Evolutionary conservation across 1,140 invertebrate genomes (phyloP).

Genomic region (Matsumurasca onukii): DNA sequence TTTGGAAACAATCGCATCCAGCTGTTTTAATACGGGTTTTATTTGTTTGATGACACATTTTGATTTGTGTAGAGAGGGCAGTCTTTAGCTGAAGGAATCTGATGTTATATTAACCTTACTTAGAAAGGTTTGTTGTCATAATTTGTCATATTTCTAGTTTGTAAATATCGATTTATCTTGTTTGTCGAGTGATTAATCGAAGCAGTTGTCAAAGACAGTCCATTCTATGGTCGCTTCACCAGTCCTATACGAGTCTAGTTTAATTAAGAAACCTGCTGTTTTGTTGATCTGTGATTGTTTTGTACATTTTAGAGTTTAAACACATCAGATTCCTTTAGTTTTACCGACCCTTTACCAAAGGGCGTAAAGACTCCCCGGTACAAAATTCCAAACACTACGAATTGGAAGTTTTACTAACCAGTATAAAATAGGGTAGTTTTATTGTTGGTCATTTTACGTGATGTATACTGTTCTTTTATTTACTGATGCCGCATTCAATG

Average conservation of each 20-base stretch:
- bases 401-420: constrained; percentile 8
- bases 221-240: constrained; percentile 16
- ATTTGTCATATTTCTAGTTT: constrained; percentile 5
- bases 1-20: constrained; percentile 65
- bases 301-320: constrained; percentile 1
- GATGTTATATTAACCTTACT: neutral
- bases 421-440: constrained; percentile 1
- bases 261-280: neutral
- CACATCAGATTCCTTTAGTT: constrained; percentile 14
- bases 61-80: neutral
- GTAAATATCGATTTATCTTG: constrained; percentile 9
- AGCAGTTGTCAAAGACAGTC: constrained; percentile 29
- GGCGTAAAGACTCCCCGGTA: too few species aligned
- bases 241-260: neutral
- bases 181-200: neutral
- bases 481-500: constrained; percentile 26
- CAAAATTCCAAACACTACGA: neutral
- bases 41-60: constrained; percentile 6
- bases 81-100: constrained; percentile 27
- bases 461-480: constrained; percentile 15
- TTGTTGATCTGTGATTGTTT: constrained; percentile 20
- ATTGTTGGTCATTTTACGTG: constrained; percentile 22
- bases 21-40: constrained; percentile 50
- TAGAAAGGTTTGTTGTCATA: neutral
- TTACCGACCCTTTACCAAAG: too few species aligned